Evolutionary conservation across 1,140 invertebrate genomes (phyloP), one percentile per base, ranked within the genome.

Genomic region (Melitaea cinxia): DNA sequence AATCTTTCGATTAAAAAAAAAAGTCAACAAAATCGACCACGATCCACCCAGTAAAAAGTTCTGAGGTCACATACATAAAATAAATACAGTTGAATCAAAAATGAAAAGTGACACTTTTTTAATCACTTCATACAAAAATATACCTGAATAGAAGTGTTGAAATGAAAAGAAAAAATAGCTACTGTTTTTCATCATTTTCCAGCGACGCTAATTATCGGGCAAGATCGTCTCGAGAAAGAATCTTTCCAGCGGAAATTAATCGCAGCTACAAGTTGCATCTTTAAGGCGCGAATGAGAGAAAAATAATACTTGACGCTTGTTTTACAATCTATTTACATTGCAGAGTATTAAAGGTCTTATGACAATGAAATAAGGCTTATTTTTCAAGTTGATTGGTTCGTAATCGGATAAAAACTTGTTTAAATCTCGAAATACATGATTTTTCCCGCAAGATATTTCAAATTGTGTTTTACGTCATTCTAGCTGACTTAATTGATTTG

Each of bases 181-280:
- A 33, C 54, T 24, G 21, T 42, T 42, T n/a, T 57, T 45, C 37
- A 21, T 21, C 17, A 57, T 24, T 56, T 42, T 56, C 23, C 54
- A 4, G 5, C 37, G 23, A 17, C 37, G 19, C 54, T 57, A 62
- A 62, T 54, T 62, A 42, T 62, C 52, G 37, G 39, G 7, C 42
- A 19, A 47, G 17, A 62, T 45, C 35, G 24, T 39, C 24, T 54
- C 49, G 53, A 62, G 24, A 33, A 62, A 54, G 24, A 62, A 15
- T 28, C 30, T 56, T 49, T 49, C 45, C 6, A 35, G 37, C 61
- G 61, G 61, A 63, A 63, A 56, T 54, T 49, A 56, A 55, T 63
- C 42, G 19, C 28, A 56, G 61, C 15, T 56, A 63, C 52, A 37
- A 63, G 61, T 63, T 63, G 61, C 61, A 63, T 63, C 53, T 52